Evolutionary conservation across 2,797 vertebrate species (phyloP).

Genomic region (Echeneis naucrates): DNA sequence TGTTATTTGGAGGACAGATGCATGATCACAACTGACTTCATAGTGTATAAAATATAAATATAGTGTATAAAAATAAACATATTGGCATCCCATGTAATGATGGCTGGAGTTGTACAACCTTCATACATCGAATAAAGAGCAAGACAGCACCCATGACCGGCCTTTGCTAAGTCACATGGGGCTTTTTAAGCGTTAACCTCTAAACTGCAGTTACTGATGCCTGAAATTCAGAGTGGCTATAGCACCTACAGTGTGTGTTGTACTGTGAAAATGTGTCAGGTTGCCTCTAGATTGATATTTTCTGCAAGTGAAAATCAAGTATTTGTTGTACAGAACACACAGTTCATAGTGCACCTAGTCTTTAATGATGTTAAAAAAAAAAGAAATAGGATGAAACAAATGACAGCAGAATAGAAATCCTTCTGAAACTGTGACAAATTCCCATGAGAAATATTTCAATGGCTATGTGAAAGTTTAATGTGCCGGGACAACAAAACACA

Average conservation of each 20-base stretch:
- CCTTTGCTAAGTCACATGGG: too few relatives aligned
- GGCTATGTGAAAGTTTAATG: conserved; percentile 11
- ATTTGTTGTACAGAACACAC: too few relatives aligned
- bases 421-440: neutral
- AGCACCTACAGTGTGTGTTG: neutral
- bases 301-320: too few relatives aligned
- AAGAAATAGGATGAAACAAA: neutral
- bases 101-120: too few relatives aligned
- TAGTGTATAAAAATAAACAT: too few relatives aligned
- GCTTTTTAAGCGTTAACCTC: neutral
- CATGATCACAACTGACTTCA: too few relatives aligned
- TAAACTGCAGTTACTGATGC: neutral
- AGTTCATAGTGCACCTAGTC: neutral
- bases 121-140: neutral
- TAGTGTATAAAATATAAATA: too few relatives aligned
- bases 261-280: neutral
- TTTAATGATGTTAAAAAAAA: neutral
- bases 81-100: neutral
- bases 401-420: neutral
- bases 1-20: too few relatives aligned
- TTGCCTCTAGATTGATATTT: neutral
- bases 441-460: neutral
- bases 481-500: conserved; percentile 12
- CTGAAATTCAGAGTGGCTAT: neutral
- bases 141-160: neutral